Base-by-base conservation (phyloP, 1,140 invertebrate species). In the Scaptomyza pallida region DNA sequence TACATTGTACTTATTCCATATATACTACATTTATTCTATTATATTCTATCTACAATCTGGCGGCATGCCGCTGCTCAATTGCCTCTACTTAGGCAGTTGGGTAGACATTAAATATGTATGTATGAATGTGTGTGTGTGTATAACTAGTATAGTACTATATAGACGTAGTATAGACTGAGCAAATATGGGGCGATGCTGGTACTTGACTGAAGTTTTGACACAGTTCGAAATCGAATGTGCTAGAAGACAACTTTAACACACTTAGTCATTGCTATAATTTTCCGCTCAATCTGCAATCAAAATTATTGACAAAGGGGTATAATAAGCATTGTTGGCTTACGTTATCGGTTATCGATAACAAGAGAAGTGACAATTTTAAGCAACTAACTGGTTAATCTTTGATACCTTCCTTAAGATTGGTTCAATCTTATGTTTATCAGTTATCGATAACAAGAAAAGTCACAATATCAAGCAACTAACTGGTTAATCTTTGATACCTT, bases 151-250 rank as follows among this genome's bases (percentile, higher is more conserved):
- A 23, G 21, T 2, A 23, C 5, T 26, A 30, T 30, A 30, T 30
- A 30, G 26, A 30, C 26, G 8, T 9, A 23, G 17, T 8, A 15
- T 41, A 21, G 57, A 48, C 33, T 47, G 30, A 47, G 35, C 40
- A 55, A 64, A 65, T 64, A 71, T 44, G 40, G 50, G 40, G 35
- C 59, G 59, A 63, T 85, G 72, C 77, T 81, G n/a, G n/a, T n/a
- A 81, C 81, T 86, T 81, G 77, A 86, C 82, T 86, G 78, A 65
- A 86, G 77, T 68, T 88, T 77, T 86, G 81, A 88, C 81, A 86
- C 65, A 88, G 72, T 86, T 85, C 21, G 61, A 65, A 70, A 44
- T 9, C 37, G 64, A 69, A 69, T 33, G 45, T 62, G 56, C 63
- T 67, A 12, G 63, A 68, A 68, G 21, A n/a, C 33, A 37, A 37